Conservation (phyloP, 2,113 vertebrate genomes). For the Pomatorhinus ruficollis region DNA sequence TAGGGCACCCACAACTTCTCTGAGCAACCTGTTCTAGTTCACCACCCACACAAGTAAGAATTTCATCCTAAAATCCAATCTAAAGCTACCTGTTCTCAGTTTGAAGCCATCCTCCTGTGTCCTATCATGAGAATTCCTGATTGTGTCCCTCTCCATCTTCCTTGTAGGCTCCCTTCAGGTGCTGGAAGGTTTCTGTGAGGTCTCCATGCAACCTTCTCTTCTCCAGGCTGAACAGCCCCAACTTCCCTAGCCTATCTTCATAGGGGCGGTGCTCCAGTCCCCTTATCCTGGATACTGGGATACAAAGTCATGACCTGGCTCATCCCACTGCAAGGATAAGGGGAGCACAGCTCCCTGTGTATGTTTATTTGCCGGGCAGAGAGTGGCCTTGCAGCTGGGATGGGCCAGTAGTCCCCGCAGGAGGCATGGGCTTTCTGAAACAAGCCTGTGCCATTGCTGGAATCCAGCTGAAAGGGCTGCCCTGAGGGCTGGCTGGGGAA, state of each 20-base stretch:
- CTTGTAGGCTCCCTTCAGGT: background rate
- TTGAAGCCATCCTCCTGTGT: background rate
- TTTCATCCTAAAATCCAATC: background rate
- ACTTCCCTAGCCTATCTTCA: background rate
- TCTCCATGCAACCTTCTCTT: background rate
- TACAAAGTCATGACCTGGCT: conserved; percentile 63
- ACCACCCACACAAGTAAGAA: background rate
- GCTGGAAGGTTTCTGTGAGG: background rate
- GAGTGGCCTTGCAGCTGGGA: background rate
- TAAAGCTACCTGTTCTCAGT: background rate
- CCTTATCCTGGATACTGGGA: conserved; percentile 51
- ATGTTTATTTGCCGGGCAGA: background rate
- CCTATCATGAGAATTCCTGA: background rate
- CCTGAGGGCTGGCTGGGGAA: background rate
- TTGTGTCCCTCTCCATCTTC: background rate
- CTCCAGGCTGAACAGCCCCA: background rate
- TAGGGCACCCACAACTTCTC: background rate
- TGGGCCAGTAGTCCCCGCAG: background rate
- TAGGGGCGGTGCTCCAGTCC: background rate
- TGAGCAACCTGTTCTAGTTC: background rate
- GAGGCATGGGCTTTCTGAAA: background rate
- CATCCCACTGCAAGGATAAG: conserved; percentile 69
- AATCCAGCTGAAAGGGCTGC: background rate
- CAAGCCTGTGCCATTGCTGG: background rate
- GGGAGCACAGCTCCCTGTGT: conserved; percentile 43